phyloP scores from a whole-genome alignment of 2,888 invertebrate genomes.

The Allophyes oxyacanthae region DNA sequence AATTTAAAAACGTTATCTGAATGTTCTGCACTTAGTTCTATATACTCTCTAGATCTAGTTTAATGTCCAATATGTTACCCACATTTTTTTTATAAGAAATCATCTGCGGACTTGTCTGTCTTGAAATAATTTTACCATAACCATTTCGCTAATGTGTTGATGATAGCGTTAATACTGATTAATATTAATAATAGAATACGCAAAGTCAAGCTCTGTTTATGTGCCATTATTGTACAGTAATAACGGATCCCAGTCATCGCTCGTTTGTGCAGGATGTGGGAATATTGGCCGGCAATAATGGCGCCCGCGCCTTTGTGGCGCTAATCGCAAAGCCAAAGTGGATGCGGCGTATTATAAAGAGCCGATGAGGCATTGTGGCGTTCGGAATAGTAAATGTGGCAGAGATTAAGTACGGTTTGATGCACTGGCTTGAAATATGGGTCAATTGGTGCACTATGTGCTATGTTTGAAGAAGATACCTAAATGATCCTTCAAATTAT shows the following conservation, averaged over 20 bases:
- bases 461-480: too few relatives aligned
- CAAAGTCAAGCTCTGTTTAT: too few relatives aligned
- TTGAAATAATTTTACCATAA: too few relatives aligned
- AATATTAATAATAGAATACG: too few relatives aligned
- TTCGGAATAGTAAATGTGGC: not conserved
- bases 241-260: not conserved
- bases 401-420: not conserved
- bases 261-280: not conserved
- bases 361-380: constrained; percentile 18
- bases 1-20: constrained; percentile 33
- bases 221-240: not conserved
- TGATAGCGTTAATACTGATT: too few relatives aligned
- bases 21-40: not conserved
- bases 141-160: too few relatives aligned
- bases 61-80: too few relatives aligned
- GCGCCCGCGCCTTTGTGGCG: constrained; percentile 13
- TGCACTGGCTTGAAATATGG: not conserved
- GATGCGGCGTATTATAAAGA: constrained; percentile 18
- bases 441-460: not conserved
- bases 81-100: too few relatives aligned
- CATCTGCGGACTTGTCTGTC: too few relatives aligned
- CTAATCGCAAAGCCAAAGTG: constrained; percentile 37
- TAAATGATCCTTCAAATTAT: too few relatives aligned
- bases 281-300: constrained; percentile 11
- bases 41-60: too few relatives aligned